Evolutionary conservation across 2,888 invertebrate species (phyloP).

Genomic region (Mellilla xanthometata): DNA sequence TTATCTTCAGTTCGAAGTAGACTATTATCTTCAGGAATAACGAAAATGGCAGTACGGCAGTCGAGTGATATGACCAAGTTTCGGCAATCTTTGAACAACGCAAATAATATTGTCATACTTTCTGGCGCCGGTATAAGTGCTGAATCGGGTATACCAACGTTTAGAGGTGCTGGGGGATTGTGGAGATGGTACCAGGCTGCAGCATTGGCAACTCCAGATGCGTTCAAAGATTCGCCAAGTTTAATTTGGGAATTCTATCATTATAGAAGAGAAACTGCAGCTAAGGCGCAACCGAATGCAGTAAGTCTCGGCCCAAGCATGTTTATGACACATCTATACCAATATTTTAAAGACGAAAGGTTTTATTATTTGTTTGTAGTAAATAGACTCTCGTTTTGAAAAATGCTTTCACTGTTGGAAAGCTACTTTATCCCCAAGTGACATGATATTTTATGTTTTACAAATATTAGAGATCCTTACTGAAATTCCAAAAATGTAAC

Average conservation of each 20-base stretch:
- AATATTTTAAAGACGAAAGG: too few species aligned
- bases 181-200: slow-evolving; percentile 90
- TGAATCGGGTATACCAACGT: slow-evolving; percentile 94
- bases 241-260: slow-evolving; percentile 96
- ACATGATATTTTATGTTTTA: too few species aligned
- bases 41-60: slow-evolving; percentile 31
- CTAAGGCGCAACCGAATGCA: slow-evolving; percentile 86
- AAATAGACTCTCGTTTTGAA: too few species aligned
- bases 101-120: slow-evolving; percentile 86
- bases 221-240: slow-evolving; percentile 88
- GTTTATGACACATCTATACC: too few species aligned
- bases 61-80: slow-evolving; percentile 77
- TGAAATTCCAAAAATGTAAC: too few species aligned
- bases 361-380: too few species aligned
- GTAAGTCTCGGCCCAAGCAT: slow-evolving; percentile 55
- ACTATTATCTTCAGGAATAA: slow-evolving; percentile 13
- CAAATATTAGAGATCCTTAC: too few species aligned
- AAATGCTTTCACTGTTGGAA: too few species aligned
- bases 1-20: slow-evolving; percentile 31
- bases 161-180: slow-evolving; percentile 90
- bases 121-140: slow-evolving; percentile 92
- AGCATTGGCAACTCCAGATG: slow-evolving; percentile 86
- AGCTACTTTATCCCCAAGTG: too few species aligned
- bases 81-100: slow-evolving; percentile 78
- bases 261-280: slow-evolving; percentile 90